Evolutionary conservation across 2,113 vertebrate genomes (phyloP), one percentile per base, ranked within the genome.

Genomic region (Barbus barbus): DNA sequence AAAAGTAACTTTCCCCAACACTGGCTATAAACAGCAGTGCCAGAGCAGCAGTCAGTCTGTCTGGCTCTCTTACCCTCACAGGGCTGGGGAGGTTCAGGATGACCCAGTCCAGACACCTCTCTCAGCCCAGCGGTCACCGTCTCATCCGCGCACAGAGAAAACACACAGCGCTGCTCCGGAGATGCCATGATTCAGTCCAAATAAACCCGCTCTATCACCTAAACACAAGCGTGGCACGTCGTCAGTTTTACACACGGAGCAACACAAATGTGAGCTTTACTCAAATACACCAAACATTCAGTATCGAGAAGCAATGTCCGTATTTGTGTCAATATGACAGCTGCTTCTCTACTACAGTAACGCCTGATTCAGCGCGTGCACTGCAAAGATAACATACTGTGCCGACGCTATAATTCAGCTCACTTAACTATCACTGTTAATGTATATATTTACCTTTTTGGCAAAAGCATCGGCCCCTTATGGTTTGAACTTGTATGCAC

Each of bases 91-190:
- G 38, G 36, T 36, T 87, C 83, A 3, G 48, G 44, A 36, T 60
- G 31, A 33, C 33, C 22, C 4, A 41, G 33, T 36, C 56, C 73
- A 41, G 38, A 79, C 75, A 84, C 9, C 24, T 86, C 77, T 53
- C 71, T 31, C 18, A 88, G 82, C 14, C 87, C 87, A 14, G 78
- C 77, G 9, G 33, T 81, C 26, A 86, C 13, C 26, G 74, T 81
- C 14, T 33, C 77, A 18, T 88, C 82, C 14, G 7, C 60, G 44
- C 53, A 46, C 8, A 86, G 20, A 0, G 69, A 51, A 18, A 88
- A 88, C 71, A 88, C 53, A 33, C 71, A 81, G 26, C 75, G 65
- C 3, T 51, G 33, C 58, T 83, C 75, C 1, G 65, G 65, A 28
- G 12, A 67, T 9, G 77, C 48, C 87, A 86, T 88, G 36, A 14